Percentiles rank a stretch among this genome's conserved stretches.
phyloP scores from a whole-genome alignment of 1,140 invertebrate species.

The Melipona quadrifasciata region DNA sequence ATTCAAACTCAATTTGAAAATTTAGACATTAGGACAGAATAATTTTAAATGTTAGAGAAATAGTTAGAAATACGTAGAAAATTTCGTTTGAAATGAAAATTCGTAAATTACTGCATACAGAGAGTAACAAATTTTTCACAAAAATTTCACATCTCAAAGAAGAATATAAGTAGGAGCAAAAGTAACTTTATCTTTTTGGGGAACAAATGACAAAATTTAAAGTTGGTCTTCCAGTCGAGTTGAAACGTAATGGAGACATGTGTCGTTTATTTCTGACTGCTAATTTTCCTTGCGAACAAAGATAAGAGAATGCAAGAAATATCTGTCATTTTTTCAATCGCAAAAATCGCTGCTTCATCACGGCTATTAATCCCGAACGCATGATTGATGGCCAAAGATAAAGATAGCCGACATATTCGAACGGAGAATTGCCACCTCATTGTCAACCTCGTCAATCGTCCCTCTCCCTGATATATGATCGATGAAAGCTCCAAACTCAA shows the following conservation, averaged over 20 bases:
- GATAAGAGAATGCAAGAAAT: constrained; percentile 6
- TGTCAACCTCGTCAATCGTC: constrained; percentile 27
- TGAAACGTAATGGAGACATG: no score
- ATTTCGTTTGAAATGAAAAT: no score
- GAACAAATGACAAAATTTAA: no score
- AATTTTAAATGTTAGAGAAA: no score
- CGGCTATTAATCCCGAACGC: constrained; percentile 36
- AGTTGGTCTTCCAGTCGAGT: background rate
- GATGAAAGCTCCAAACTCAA: constrained; percentile 28
- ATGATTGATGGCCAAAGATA: constrained; percentile 55
- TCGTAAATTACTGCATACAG: no score
- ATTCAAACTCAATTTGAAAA: no score
- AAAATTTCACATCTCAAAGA: no score
- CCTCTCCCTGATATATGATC: constrained; percentile 28
- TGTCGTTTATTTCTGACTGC: background rate
- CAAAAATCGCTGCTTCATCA: constrained; percentile 23
- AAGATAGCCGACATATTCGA: constrained; percentile 26
- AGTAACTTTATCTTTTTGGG: no score
- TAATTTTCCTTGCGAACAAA: background rate
- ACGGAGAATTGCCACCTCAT: constrained; percentile 24
- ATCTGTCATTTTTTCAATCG: background rate
- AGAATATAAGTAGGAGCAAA: no score
- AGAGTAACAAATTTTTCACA: no score
- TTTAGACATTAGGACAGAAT: no score
- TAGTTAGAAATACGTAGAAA: no score